Evolutionary conservation across 2,797 vertebrate genomes (phyloP).

Genomic region (Phaenicophaeus curvirostris): DNA sequence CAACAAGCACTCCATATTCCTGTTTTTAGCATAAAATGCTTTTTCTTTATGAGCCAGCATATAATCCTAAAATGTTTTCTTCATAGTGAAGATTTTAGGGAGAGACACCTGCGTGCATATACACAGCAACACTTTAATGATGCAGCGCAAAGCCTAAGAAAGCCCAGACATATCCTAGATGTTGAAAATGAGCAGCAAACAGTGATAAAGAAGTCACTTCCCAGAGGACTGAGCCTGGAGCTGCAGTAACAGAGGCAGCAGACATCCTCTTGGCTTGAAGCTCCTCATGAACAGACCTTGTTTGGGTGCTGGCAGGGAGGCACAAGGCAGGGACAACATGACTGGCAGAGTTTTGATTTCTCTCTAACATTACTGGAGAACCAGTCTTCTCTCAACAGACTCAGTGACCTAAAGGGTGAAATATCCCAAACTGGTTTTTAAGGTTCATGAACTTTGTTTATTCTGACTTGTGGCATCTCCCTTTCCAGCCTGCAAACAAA

Average conservation of each 20-base stretch:
- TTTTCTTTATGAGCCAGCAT: background rate
- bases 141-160: background rate
- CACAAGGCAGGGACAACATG: background rate
- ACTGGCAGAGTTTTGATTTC: background rate
- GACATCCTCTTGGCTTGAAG: background rate
- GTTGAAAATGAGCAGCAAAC: background rate
- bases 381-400: background rate
- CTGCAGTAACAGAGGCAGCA: background rate
- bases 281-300: background rate
- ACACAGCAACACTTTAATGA: background rate
- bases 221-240: background rate
- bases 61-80: background rate
- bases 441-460: background rate
- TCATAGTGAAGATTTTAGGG: background rate
- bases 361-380: background rate
- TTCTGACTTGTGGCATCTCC: background rate
- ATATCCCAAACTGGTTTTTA: background rate
- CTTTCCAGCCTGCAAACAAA: background rate
- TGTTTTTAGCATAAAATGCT: background rate
- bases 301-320: background rate
- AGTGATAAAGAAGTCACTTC: background rate
- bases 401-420: background rate
- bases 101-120: background rate
- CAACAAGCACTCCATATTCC: background rate
- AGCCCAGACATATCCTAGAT: background rate